A percentile compares a stretch with the other conserved stretches of the same genome.
Evolutionary conservation across 2,113 vertebrate species (phyloP).

Genomic region (Phylloscopus whistleri): DNA sequence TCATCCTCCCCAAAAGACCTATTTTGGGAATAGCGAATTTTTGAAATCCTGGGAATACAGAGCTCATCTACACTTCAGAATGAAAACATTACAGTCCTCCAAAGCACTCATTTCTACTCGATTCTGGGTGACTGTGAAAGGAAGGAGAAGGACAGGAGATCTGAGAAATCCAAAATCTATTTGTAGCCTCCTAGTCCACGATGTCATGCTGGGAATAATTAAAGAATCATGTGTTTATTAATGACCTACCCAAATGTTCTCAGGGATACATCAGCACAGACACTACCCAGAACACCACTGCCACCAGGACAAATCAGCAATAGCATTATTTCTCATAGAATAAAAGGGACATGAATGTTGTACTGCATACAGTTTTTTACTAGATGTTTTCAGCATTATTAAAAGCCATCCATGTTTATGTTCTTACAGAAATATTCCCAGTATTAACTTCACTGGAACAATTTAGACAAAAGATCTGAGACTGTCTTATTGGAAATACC

Average conservation of each 20-base stretch:
- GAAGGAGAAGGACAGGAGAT: neutral
- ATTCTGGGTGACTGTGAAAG: neutral
- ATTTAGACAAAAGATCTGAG: neutral
- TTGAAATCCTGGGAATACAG: neutral
- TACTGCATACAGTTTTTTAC: neutral
- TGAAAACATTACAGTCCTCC: neutral
- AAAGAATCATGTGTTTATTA: neutral
- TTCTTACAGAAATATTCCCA: neutral
- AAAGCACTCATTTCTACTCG: neutral
- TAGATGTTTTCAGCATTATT: neutral
- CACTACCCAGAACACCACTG: neutral
- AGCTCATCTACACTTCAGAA: neutral
- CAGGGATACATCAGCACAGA: neutral
- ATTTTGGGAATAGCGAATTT: neutral
- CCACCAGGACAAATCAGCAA: neutral
- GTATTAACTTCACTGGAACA: neutral
- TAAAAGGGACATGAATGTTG: neutral
- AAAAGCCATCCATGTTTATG: neutral
- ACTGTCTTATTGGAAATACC: neutral
- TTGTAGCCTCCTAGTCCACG: neutral
- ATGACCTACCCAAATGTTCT: neutral
- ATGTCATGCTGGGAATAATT: neutral
- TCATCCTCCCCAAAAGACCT: neutral
- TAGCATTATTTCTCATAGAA: neutral
- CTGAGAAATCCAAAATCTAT: neutral